Conservation (phyloP, 2,888 invertebrate species). For the Brachypterus glaber region DNA sequence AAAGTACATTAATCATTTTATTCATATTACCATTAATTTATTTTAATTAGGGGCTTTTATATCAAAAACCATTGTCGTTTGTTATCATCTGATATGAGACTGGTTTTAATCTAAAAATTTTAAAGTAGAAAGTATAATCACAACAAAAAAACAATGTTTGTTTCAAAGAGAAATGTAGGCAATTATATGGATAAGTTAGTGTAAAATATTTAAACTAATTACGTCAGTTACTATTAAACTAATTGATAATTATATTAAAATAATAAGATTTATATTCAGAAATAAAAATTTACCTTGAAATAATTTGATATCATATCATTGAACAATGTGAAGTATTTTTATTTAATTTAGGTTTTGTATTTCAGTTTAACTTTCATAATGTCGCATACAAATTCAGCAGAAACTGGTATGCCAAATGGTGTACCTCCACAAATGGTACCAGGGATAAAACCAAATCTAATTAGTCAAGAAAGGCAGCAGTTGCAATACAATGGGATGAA, state of each 20-base stretch:
- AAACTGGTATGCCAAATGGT: constrained; percentile 30
- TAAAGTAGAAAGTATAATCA: too few relatives aligned
- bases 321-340: neutral
- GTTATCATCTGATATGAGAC: neutral
- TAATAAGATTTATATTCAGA: too few relatives aligned
- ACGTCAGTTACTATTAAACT: too few relatives aligned
- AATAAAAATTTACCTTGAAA: too few relatives aligned
- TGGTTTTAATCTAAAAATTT: too few relatives aligned
- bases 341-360: neutral
- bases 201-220: too few relatives aligned
- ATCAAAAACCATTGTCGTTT: too few relatives aligned
- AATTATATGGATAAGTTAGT: too few relatives aligned
- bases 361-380: constrained; percentile 5
- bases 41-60: neutral
- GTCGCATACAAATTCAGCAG: constrained; percentile 15
- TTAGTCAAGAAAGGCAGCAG: constrained; percentile 16
- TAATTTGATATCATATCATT: neutral
- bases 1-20: constrained; percentile 6
- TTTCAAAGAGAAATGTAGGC: too few relatives aligned
- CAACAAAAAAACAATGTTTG: too few relatives aligned
- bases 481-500: constrained; percentile 34
- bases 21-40: constrained; percentile 1
- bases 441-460: constrained; percentile 6
- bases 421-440: constrained; percentile 25
- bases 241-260: too few relatives aligned